Evolutionary conservation across 2,113 vertebrate genomes (phyloP).

Genomic region (Kobus ellipsiprymnus): DNA sequence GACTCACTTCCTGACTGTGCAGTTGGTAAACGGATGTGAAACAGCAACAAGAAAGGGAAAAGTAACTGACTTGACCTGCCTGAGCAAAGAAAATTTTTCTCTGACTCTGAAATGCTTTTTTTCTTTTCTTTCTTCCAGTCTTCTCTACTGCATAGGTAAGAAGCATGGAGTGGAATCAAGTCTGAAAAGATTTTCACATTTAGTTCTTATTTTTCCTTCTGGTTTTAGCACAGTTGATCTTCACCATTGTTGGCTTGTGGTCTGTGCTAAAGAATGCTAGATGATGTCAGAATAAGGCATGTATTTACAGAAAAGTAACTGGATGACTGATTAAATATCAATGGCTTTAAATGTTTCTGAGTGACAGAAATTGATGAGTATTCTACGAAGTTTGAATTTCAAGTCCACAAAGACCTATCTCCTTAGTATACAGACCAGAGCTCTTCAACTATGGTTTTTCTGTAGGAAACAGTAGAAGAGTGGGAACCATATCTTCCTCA

Average conservation of each 20-base stretch:
- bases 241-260: not conserved
- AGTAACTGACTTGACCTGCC: not conserved
- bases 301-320: not conserved
- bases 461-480: constrained; percentile 35
- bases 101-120: not conserved
- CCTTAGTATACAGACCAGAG: not conserved
- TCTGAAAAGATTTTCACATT: not conserved
- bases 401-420: not conserved
- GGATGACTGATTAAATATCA: not conserved
- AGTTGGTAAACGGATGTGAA: not conserved
- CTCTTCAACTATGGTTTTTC: not conserved
- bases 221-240: not conserved
- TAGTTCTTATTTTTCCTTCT: not conserved
- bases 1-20: not conserved
- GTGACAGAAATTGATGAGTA: not conserved
- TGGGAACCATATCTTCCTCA: not conserved
- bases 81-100: not conserved
- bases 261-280: not conserved
- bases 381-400: not conserved
- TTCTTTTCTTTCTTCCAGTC: not conserved
- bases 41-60: not conserved
- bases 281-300: not conserved
- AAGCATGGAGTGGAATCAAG: not conserved
- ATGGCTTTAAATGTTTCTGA: not conserved
- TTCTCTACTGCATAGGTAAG: not conserved